These are phyloP conservation scores for Hydriomena furcata DNA, from an alignment of 2,888 invertebrate species.

Conservation along the genomic window DNA sequence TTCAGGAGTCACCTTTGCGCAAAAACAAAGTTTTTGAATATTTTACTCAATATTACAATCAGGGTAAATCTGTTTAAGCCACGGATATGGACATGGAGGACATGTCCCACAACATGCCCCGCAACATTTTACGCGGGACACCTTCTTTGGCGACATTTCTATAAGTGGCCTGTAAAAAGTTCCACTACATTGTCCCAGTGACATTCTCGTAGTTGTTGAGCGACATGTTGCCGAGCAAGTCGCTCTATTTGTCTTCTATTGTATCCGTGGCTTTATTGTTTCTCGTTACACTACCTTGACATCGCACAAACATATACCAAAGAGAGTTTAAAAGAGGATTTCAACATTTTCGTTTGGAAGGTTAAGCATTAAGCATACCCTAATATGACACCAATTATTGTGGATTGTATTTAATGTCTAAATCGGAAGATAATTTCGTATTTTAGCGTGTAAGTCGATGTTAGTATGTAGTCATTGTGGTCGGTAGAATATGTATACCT, in stretches of 20 bases:
- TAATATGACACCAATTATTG: constrained; percentile 67
- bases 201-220: no score
- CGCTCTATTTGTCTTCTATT: no score
- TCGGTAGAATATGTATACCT: constrained; percentile 67
- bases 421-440: constrained; percentile 39
- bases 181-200: no score
- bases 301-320: constrained; percentile 29
- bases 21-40: constrained; percentile 56
- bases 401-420: constrained; percentile 36
- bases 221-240: no score
- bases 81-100: no score
- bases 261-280: no score
- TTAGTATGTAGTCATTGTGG: constrained; percentile 75
- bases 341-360: constrained; percentile 17
- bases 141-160: no score
- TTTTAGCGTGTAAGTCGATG: constrained; percentile 63
- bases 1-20: constrained; percentile 35
- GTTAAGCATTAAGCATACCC: constrained; percentile 51
- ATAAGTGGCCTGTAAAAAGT: no score
- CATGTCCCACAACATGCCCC: no score
- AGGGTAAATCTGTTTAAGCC: constrained; percentile 63
- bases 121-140: no score
- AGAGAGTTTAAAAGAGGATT: constrained; percentile 16
- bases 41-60: constrained; percentile 61
- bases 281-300: constrained; percentile 41